Evolutionary conservation across 53 echinoderm and acorn worm genomes (phyloP), one percentile per base, ranked within the genome.

Genomic region (Holothuria leucospilota): DNA sequence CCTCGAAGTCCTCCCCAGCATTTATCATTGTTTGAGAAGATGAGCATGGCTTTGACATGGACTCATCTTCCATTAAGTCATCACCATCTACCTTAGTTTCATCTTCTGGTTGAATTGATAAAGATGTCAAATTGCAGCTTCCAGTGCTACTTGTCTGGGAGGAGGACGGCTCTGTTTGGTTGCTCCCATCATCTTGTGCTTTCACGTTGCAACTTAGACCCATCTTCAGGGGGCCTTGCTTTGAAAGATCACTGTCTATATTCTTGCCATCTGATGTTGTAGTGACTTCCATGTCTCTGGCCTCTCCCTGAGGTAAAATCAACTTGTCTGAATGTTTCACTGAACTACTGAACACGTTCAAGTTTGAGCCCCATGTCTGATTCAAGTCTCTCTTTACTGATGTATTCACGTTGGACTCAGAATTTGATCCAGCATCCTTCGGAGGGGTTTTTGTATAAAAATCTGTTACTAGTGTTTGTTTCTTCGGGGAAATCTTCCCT

Each of bases 321-420:
- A 16, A 18, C 18, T 56, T 15, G 56, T 56, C 18, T 18, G 56
- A 16, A 16, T 56, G 56, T 18, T 56, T 18, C 2, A 18, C 56
- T 56, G 56, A 4, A 18, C 56, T 56, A 7, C 16, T 16, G 16
- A 56, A 4, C 15, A 52, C 1, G 52, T 8, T 16, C 56, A 56
- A 16, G 56, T 56, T 24, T 26, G 13, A 11, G 5, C 61, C 29
- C 80, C 80, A 80, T 29, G 29, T 20, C 29, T 80, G 28, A 21
- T 80, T 60, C 38, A 80, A 61, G 56, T 59, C 29, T 80, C 56
- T 80, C 78, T 52, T 78, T 20, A 60, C 80, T 16, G 80, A 80
- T 51, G 7, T 25, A 14, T 51, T 46, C 52, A 41, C 25, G 2
- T 3, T 7, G 8, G 12, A 12, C 18, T 49, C 75, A 13, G 25